Evolutionary conservation across 1,140 invertebrate species (phyloP).

Genomic region (Teleogryllus occipitalis): DNA sequence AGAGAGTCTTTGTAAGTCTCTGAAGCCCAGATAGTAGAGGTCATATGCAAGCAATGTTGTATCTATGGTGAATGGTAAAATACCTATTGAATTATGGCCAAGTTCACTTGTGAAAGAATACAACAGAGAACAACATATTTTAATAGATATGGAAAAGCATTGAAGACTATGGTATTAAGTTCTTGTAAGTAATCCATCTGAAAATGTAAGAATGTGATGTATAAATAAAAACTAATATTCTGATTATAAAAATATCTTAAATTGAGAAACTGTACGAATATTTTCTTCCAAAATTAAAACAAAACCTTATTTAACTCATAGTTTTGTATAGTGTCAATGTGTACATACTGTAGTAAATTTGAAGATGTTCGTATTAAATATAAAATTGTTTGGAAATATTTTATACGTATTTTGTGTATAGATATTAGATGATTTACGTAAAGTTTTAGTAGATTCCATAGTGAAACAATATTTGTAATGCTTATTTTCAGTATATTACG

Average conservation of each 20-base stretch:
- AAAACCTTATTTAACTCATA: not conserved
- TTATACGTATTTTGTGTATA: constrained; percentile 2
- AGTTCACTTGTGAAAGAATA: not conserved
- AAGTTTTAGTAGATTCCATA: not conserved
- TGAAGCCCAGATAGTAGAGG: too few species aligned
- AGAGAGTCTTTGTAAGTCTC: too few species aligned
- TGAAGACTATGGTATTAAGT: not conserved
- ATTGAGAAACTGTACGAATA: not conserved
- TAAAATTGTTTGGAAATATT: constrained; percentile 6
- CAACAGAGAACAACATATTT: not conserved
- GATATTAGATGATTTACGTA: not conserved
- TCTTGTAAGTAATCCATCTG: constrained; percentile 4
- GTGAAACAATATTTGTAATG: not conserved
- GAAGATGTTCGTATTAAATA: not conserved
- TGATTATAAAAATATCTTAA: not conserved
- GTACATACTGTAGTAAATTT: not conserved
- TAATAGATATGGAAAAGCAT: not conserved
- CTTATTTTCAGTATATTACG: not conserved
- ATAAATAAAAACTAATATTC: not conserved
- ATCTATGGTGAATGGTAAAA: too few species aligned
- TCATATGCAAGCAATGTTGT: too few species aligned
- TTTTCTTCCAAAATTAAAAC: not conserved
- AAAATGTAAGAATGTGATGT: not conserved
- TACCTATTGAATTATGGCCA: too few species aligned
- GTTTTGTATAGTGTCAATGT: not conserved